Base-by-base conservation (phyloP, 2,113 vertebrate species). In the Notarius lentiginosus region DNA sequence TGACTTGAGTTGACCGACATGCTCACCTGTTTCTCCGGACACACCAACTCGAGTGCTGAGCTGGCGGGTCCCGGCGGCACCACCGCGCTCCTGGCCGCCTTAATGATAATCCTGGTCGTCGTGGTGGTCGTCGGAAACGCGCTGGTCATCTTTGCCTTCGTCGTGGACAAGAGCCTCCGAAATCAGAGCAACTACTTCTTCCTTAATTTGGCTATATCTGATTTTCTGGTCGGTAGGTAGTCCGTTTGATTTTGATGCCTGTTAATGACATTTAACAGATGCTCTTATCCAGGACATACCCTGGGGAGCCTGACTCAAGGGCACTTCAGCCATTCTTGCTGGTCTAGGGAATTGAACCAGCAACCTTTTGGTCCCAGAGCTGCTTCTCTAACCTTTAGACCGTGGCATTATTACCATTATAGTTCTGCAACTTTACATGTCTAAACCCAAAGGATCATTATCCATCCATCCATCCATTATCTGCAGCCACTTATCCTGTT, bases 181-280 rank as follows among this genome's bases (percentile, higher is more conserved):
- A 97, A 94, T 89, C 95, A 95, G 79, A 97, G 96, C 93, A 98
- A 96, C 92, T 97, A 95, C 88, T 97, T 96, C 94, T 96, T 97
- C 88, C 94, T 97, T 86, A 99, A 99, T 85, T 94, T 98, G 85
- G 97, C 97, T 9, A 95, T 98, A 92, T 96, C 97, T n/a, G 97
- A 99, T 94, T 97, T 99, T 90, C 96, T 97, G 24, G 96, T 98
- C 88, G 97, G 97, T 98, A 94, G 97, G 97, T 96, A 73, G 89
- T 70, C 20, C 9, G 14, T 79, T 12, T 79, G 27, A 10, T 79
- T 79, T 34, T 58, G 55, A 15, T 79, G 11, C 41, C 18, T 49
- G 70, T 49, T 41, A 3, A 41, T 41, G 41, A 41, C 41, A 41
- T 41, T 41, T 41, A 41, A 41, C 41, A 41, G 41, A 41, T 41